These are phyloP conservation scores for Muntiacus reevesi DNA, from an alignment of 2,113 vertebrate genomes.

Conservation along the genomic window DNA sequence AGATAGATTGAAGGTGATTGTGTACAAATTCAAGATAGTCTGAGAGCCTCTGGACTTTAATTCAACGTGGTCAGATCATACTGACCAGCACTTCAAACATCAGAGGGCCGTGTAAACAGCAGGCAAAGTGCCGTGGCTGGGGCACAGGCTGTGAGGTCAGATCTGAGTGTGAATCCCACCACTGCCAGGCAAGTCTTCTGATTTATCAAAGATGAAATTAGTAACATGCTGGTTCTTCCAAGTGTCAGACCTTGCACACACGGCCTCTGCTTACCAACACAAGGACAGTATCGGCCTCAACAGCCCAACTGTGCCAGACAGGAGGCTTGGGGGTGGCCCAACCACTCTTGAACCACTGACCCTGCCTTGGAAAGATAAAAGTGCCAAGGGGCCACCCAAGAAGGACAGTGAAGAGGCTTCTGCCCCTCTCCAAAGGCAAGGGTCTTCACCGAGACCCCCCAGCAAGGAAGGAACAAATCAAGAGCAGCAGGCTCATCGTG, in stretches of 20 bases:
- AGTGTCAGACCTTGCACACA: fast-evolving
- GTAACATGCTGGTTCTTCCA: background rate
- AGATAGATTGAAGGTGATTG: fast-evolving
- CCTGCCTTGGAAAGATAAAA: background rate
- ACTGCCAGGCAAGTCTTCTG: background rate
- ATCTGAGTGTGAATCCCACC: background rate
- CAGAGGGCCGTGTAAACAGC: background rate
- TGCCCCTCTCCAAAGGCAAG: background rate
- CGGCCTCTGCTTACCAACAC: background rate
- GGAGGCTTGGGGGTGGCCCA: fast-evolving
- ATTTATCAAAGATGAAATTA: background rate
- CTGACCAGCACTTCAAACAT: background rate
- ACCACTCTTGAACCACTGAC: background rate
- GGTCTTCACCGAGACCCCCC: background rate
- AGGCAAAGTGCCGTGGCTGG: fast-evolving
- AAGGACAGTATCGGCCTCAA: fast-evolving
- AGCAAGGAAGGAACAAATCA: background rate
- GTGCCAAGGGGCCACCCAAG: background rate
- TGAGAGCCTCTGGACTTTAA: fast-evolving
- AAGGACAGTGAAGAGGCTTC: no score
- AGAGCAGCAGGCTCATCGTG: background rate
- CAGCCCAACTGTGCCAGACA: background rate
- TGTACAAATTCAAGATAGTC: fast-evolving
- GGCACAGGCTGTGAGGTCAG: background rate
- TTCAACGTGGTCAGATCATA: background rate